Percentiles rank a stretch among this genome's conserved stretches.
These are phyloP conservation scores for Mercenaria mercenaria DNA, from an alignment of 1,140 invertebrate species.

Conservation along the genomic window DNA sequence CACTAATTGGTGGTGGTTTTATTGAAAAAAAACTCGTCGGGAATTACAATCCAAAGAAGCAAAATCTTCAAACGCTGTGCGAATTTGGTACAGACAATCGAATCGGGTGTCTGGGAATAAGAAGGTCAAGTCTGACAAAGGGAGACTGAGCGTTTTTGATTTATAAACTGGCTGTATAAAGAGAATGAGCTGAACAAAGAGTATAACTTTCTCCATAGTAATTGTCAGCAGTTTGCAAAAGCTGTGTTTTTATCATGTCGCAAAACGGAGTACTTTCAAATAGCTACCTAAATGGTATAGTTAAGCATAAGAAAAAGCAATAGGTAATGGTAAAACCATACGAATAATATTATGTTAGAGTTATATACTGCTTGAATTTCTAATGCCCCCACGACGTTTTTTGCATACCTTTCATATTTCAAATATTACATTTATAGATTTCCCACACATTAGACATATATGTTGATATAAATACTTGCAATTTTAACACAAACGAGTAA, in stretches of 20 bases:
- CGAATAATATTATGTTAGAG: too few relatives aligned
- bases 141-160: not conserved
- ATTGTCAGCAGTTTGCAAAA: conserved; percentile 26
- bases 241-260: not conserved
- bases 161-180: not conserved
- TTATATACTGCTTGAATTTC: too few relatives aligned
- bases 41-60: conserved; percentile 43
- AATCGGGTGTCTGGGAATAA: not conserved
- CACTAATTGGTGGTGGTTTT: conserved; percentile 43
- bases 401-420: too few relatives aligned
- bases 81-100: not conserved
- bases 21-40: conserved; percentile 6
- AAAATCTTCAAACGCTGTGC: not conserved
- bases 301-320: too few relatives aligned
- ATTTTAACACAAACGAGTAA: too few relatives aligned
- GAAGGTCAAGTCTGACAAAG: not conserved
- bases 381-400: too few relatives aligned
- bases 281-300: too few relatives aligned
- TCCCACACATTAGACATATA: too few relatives aligned
- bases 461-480: too few relatives aligned
- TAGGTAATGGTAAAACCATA: too few relatives aligned
- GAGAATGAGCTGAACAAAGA: not conserved
- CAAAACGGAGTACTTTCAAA: too few relatives aligned
- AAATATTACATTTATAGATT: too few relatives aligned
- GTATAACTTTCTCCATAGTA: not conserved